Percentiles rank a stretch among this genome's conserved stretches.
phyloP scores from a whole-genome alignment of 2,888 invertebrate genomes.

The Ormyrus pomaceus region DNA sequence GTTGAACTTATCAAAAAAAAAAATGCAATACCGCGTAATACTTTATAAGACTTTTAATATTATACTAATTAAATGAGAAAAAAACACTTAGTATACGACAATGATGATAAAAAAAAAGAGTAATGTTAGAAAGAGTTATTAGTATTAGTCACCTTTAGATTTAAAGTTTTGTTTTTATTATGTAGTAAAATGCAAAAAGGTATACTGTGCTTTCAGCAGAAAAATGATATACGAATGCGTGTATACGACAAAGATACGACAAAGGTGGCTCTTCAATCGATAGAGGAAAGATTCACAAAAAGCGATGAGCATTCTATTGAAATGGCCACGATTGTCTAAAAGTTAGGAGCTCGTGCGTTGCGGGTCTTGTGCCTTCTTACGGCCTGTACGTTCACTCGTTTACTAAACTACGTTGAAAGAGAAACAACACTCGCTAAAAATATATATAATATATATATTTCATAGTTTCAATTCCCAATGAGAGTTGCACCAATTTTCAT shows the following conservation, averaged over 20 bases:
- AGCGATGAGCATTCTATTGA: background rate
- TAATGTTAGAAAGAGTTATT: background rate
- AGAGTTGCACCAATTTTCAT: too few species aligned
- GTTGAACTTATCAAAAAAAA: background rate
- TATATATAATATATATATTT: background rate
- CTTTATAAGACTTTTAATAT: constrained; percentile 30
- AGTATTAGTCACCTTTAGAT: constrained; percentile 9
- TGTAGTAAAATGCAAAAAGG: constrained; percentile 9
- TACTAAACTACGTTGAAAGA: constrained; percentile 58
- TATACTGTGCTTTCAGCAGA: constrained; percentile 11
- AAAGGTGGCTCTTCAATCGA: constrained; percentile 14
- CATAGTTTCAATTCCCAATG: too few species aligned
- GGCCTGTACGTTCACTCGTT: constrained; percentile 65
- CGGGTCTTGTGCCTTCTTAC: constrained; percentile 72
- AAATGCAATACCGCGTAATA: constrained; percentile 4
- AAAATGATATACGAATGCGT: constrained; percentile 16
- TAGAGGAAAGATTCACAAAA: constrained; percentile 5
- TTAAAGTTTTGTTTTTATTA: constrained; percentile 12
- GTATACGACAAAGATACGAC: constrained; percentile 38
- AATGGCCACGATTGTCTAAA: constrained; percentile 36
- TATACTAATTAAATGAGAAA: background rate
- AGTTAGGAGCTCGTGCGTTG: constrained; percentile 64
- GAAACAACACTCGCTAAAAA: background rate
- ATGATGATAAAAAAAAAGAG: background rate
- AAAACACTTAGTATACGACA: constrained; percentile 27